Base-by-base conservation (phyloP, 2,113 vertebrate genomes). In the Prietella phreatophila region DNA sequence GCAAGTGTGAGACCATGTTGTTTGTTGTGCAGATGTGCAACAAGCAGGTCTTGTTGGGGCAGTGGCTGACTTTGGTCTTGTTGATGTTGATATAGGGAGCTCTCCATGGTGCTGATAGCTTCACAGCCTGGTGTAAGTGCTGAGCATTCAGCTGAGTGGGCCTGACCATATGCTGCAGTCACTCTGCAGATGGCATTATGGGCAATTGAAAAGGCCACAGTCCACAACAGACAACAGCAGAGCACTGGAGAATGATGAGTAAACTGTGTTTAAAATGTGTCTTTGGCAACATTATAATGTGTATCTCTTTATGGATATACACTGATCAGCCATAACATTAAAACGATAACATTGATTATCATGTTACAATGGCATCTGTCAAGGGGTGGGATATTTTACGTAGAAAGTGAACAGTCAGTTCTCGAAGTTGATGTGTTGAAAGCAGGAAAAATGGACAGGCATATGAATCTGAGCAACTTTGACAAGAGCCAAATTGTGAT, bases 31-130 rank as follows among this genome's bases (percentile, higher is more conserved):
- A 82, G 53, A 63, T 75, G 22, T 83, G 30, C 60, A 61, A 87
- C 39, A 13, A 61, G 13, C 80, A 47, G 36, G 50, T 9, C 5
- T n/a, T 33, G n/a, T 25, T 80, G 73, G 53, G 73, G 61, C 39
- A 14, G 82, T 17, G 65, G 33, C 83, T 88, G 65, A 47, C 3
- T 58, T 42, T 69, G 63, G 53, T 22, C 30, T 50, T 61, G 80
- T 78, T 79, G 47, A 84, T n/a, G 19, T 47, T 83, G 58, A 79
- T 67, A 27, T 5, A 0, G 30, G n/a, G 69, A 61, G 79, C 88
- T 88, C 75, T 87, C 90, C 71, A 65, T 83, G 83, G 88, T 89
- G 22, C 90, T 91, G 83, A 89, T 85, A 58, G 67, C 27, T 39
- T 89, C 53, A 50, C 85, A 78, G 36, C 55, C 53, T 83, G 58